Base-by-base conservation (phyloP, 1,140 invertebrate genomes). In the Drosophila repleta region DNA sequence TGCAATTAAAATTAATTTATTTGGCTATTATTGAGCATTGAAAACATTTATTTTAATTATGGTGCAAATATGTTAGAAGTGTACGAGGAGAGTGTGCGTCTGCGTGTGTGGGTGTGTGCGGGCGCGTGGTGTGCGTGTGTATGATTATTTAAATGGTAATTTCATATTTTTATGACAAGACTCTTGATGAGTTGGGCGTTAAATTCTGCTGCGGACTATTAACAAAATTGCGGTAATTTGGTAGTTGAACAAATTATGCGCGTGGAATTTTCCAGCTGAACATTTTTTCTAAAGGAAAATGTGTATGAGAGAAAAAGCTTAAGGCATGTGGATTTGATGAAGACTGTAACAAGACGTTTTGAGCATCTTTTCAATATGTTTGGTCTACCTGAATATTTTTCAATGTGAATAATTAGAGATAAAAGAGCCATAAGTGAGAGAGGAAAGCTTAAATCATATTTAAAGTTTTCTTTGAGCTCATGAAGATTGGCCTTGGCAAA, bases 1-100 rank as follows among this genome's bases (percentile, higher is more conserved):
- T 52, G 83, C 79, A 87, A 88, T 87, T 87, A 87, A 88, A 87
- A 88, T 87, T 71, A 82, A 85, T 87, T 85, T 87, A 85, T 85
- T 87, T 87, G 78, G 70, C 74, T 78, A 85, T 85, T 85, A 85
- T 85, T 85, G 78, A 79, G 73, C 74, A 87, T 87, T 74, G 78
- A 78, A 74, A 75, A 65, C 82, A 85, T 85, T 84, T 87, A 87
- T 87, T 87, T 87, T 87, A 88, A 87, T 87, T 87, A 87, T 82
- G 67, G 74, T 77, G 78, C 53, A 64, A 80, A 80, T 72, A 76
- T 72, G 71, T 70, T 66, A 11, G 20, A 26, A 45, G 7, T n/a
- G n/a, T n/a, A 29, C 7, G 7, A n/a, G n/a, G n/a, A n/a, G n/a
- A n/a, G n/a, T 49, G 73, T 45, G 39, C 58, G 62, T 68, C 56